phyloP scores from a whole-genome alignment of 2,797 vertebrate species.

The Odontamblyopus lacepedii region DNA sequence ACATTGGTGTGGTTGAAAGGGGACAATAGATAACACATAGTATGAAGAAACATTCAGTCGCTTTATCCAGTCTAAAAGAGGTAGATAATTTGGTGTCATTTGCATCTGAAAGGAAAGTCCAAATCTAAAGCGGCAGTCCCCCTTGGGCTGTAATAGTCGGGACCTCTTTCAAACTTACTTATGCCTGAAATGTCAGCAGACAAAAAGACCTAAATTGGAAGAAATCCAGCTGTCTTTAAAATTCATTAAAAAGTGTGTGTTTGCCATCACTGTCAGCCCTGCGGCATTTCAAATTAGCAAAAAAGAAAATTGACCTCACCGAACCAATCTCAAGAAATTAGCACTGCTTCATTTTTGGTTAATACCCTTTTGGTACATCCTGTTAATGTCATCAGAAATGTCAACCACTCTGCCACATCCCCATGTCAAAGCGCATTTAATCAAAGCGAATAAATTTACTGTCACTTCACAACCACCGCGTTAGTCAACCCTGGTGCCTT shows the following conservation, averaged over 20 bases:
- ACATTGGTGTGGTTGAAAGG: neutral
- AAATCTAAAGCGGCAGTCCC: neutral
- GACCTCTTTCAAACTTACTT: neutral
- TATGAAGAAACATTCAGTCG: neutral
- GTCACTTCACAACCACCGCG: conserved; percentile 33
- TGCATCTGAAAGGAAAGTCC: neutral
- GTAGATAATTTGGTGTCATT: conserved; percentile 2
- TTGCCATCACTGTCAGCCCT: neutral
- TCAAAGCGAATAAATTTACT: conserved; percentile 48
- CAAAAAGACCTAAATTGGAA: neutral
- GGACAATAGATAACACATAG: neutral
- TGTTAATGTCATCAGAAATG: conserved; percentile 22
- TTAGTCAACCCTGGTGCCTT: conserved; percentile 52
- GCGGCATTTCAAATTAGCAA: conserved; percentile 6
- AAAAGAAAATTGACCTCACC: conserved; percentile 2
- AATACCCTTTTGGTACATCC: neutral
- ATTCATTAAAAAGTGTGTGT: conserved; percentile 1
- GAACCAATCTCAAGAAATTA: conserved; percentile 3
- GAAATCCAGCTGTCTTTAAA: neutral
- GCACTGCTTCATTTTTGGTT: neutral
- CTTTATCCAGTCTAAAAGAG: neutral
- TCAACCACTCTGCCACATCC: conserved; percentile 27
- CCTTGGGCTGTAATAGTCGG: neutral
- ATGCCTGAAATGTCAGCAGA: neutral
- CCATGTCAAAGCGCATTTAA: conserved; percentile 44